A percentile compares a stretch with the other conserved stretches of the same genome.
These are phyloP conservation scores for Synanceia verrucosa DNA, from an alignment of 2,797 vertebrate species.

Conservation along the genomic window DNA sequence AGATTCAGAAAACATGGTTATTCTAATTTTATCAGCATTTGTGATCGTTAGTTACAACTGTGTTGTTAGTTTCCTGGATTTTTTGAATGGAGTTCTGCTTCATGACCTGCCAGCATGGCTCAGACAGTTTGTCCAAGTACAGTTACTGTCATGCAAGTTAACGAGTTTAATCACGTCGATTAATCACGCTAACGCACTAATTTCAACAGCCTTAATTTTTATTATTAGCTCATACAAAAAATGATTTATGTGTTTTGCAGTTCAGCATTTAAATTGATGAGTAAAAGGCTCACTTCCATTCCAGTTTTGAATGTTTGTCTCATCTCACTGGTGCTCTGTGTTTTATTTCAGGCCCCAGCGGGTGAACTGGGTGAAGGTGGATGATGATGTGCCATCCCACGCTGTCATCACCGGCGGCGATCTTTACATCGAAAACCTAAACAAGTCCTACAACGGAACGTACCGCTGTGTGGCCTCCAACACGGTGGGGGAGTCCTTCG, in stretches of 20 bases:
- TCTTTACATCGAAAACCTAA: slow-evolving; percentile 96
- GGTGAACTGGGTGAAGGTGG: slow-evolving; percentile 94
- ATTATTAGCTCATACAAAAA: no score
- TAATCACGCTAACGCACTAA: no score
- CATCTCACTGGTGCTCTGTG: not conserved
- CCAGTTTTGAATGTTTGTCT: not conserved
- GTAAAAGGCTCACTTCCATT: not conserved
- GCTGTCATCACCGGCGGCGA: slow-evolving; percentile 91
- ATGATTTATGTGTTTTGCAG: not conserved
- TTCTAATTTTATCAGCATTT: no score
- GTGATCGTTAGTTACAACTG: no score
- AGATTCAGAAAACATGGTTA: no score
- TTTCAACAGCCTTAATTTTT: no score
- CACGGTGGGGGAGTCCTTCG: slow-evolving; percentile 90
- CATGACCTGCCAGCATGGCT: no score
- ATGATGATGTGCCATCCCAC: slow-evolving; percentile 95
- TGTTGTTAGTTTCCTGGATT: no score
- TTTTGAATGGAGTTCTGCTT: no score
- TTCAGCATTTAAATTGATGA: not conserved
- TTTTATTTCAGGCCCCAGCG: slow-evolving; percentile 86
- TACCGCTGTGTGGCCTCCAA: slow-evolving; percentile 97
- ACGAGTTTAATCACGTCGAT: no score
- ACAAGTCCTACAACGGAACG: slow-evolving; percentile 98
- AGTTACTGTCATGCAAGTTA: no score
- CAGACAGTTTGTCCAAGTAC: no score